phyloP scores from a whole-genome alignment of 1,140 invertebrate species.

The Drosophila biarmipes region DNA sequence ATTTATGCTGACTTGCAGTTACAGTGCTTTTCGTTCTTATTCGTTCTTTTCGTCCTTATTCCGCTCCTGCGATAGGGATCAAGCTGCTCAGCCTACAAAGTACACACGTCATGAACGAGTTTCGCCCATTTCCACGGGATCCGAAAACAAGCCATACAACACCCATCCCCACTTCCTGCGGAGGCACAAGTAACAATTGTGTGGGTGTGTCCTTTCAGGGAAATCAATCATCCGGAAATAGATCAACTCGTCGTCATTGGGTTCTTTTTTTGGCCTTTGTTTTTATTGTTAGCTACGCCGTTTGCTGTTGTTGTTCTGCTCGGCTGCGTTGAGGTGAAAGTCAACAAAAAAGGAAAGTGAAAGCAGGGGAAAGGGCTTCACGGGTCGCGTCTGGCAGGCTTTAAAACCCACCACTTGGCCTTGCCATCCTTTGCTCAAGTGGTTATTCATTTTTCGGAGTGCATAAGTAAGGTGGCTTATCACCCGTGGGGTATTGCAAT shows the following conservation, averaged over 20 bases:
- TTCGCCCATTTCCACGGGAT: background rate
- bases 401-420: slow-evolving; percentile 16
- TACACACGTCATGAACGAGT: slow-evolving; percentile 64
- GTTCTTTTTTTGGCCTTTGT: slow-evolving; percentile 58
- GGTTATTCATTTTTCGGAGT: slow-evolving; percentile 17
- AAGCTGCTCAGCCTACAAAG: slow-evolving; percentile 45
- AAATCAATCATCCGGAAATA: slow-evolving; percentile 81
- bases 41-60: background rate
- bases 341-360: slow-evolving; percentile 21
- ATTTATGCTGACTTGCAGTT: slow-evolving; percentile 75
- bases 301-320: slow-evolving; percentile 4
- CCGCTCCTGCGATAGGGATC: slow-evolving; percentile 27
- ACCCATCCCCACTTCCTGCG: slow-evolving; percentile 30
- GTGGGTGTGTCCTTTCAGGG: slow-evolving; percentile 45
- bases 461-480: slow-evolving; percentile 24
- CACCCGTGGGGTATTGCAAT: slow-evolving; percentile 28
- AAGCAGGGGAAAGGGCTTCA: background rate
- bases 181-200: slow-evolving; percentile 46
- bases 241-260: slow-evolving; percentile 57
- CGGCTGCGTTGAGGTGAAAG: slow-evolving; percentile 26
- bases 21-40: background rate
- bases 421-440: slow-evolving; percentile 8
- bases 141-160: background rate
- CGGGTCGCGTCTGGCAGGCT: slow-evolving; percentile 20
- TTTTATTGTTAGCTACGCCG: slow-evolving; percentile 48